Evolutionary conservation across 1,140 invertebrate species (phyloP).

Genomic region (Oedothorax gibbosus): DNA sequence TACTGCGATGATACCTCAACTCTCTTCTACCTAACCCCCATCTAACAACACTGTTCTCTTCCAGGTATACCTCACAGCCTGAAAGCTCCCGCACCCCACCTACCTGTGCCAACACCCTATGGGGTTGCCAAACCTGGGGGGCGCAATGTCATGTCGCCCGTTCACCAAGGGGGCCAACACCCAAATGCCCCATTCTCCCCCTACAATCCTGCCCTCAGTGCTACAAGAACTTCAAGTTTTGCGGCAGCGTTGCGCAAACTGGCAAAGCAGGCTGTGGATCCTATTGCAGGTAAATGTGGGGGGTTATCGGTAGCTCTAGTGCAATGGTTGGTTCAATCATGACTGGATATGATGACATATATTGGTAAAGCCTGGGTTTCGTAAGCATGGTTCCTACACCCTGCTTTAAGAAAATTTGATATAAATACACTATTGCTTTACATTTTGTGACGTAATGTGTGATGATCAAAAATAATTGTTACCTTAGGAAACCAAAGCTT

Average conservation of each 20-base stretch:
- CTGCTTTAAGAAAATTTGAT: too few relatives aligned
- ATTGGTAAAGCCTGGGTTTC: too few relatives aligned
- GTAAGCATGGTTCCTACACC: too few relatives aligned
- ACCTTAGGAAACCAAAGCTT: too few relatives aligned
- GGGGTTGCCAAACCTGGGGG: constrained; percentile 29
- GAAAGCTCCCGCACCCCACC: constrained; percentile 67
- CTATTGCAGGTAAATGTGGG: constrained; percentile 58
- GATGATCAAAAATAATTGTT: too few relatives aligned
- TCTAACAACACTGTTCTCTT: constrained; percentile 27
- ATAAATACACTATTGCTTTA: too few relatives aligned
- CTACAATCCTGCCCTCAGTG: constrained; percentile 51
- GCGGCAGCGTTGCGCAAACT: constrained; percentile 83
- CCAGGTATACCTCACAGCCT: constrained; percentile 67
- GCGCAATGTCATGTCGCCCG: constrained; percentile 39
- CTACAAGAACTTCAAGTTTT: constrained; percentile 73
- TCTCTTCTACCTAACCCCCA: too few relatives aligned
- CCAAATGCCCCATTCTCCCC: constrained; percentile 15
- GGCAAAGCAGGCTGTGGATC: constrained; percentile 80
- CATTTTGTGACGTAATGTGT: too few relatives aligned
- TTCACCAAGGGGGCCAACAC: constrained; percentile 33
- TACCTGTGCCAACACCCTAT: constrained; percentile 65
- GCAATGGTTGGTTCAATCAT: too few relatives aligned
- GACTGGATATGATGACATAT: too few relatives aligned
- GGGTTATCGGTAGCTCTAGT: too few relatives aligned
- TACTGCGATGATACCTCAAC: too few relatives aligned